phyloP scores from a whole-genome alignment of 1,140 invertebrate genomes.

The Phthorimaea operculella region DNA sequence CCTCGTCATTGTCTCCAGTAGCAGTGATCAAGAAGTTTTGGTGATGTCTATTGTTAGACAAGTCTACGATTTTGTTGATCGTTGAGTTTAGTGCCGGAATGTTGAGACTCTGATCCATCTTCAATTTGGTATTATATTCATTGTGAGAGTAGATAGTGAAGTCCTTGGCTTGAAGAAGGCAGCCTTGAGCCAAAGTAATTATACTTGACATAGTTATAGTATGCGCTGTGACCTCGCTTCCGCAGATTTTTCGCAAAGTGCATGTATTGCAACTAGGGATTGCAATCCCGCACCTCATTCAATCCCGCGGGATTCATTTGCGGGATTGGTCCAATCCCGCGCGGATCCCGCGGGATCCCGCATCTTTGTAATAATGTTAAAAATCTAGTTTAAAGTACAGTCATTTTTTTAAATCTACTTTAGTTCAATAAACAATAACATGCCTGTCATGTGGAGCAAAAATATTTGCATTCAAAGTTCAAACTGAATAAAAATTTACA shows the following conservation, averaged over 20 bases:
- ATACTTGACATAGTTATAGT: background rate
- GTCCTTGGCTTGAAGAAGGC: background rate
- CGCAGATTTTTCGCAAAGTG: background rate
- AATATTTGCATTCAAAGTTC: too few relatives aligned
- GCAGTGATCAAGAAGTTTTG: background rate
- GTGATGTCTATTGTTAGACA: background rate
- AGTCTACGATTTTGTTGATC: background rate
- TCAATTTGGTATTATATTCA: background rate
- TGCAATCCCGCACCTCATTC: too few relatives aligned
- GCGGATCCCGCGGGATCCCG: too few relatives aligned
- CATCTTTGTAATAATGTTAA: too few relatives aligned
- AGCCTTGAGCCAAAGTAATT: background rate
- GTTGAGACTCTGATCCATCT: background rate
- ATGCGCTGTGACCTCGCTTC: background rate
- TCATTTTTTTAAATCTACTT: too few relatives aligned
- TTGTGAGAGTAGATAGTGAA: background rate
- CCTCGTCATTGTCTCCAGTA: background rate
- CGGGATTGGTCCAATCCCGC: too few relatives aligned
- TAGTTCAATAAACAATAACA: too few relatives aligned
- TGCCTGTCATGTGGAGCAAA: too few relatives aligned
- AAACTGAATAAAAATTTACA: too few relatives aligned
- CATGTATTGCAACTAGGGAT: background rate
- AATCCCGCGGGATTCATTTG: too few relatives aligned
- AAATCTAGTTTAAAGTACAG: too few relatives aligned
- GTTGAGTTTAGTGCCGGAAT: background rate